phyloP scores from a whole-genome alignment of 2,888 invertebrate species.

The Anodontia alba region DNA sequence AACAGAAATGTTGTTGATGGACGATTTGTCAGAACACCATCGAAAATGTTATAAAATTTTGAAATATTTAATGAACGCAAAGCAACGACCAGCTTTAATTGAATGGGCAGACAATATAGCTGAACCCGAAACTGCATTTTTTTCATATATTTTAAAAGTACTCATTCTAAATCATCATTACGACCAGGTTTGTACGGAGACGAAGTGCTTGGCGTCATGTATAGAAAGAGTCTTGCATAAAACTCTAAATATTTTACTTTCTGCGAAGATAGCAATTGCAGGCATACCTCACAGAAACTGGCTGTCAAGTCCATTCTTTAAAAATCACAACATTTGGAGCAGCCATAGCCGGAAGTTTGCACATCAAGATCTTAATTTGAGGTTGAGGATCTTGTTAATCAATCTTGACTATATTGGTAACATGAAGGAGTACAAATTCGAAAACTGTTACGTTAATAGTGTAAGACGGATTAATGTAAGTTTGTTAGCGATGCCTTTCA shows the following conservation, averaged over 20 bases:
- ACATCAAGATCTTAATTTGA: background rate
- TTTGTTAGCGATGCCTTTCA: background rate
- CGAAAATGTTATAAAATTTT: constrained; percentile 2
- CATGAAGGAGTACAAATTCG: background rate
- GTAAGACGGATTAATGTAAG: background rate
- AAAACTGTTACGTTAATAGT: background rate
- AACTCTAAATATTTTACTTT: background rate
- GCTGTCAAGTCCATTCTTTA: constrained; percentile 1
- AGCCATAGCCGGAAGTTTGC: background rate
- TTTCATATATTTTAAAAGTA: constrained; percentile 1
- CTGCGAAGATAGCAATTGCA: background rate
- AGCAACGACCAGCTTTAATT: background rate
- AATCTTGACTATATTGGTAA: background rate
- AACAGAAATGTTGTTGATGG: background rate
- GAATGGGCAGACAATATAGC: background rate
- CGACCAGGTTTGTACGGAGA: background rate
- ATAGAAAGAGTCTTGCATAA: background rate
- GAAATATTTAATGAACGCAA: constrained; percentile 6
- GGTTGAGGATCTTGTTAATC: background rate
- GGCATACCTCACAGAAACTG: background rate
- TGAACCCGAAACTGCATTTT: background rate
- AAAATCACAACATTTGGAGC: background rate
- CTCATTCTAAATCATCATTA: background rate
- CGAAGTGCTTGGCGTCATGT: background rate
- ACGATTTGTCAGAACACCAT: background rate